These are phyloP conservation scores for Sceloporus tristichus DNA, from an alignment of 2,113 vertebrate species.

Conservation along the genomic window DNA sequence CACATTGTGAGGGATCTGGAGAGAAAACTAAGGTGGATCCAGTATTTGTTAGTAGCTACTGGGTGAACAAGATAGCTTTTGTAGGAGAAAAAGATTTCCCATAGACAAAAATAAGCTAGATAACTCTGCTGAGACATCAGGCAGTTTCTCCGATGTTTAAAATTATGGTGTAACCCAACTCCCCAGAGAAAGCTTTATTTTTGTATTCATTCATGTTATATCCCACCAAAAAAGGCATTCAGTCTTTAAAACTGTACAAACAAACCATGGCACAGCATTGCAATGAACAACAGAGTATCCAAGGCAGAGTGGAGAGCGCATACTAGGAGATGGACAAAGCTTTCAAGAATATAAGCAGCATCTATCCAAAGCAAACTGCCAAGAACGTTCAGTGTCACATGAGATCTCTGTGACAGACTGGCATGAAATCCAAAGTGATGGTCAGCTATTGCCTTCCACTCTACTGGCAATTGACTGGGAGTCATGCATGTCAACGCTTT, in stretches of 20 bases:
- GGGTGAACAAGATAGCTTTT: too few relatives aligned
- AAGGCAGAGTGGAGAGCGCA: not conserved
- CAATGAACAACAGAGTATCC: accelerated
- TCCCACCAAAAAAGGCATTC: not conserved
- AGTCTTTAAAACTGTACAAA: not conserved
- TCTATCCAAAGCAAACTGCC: constrained; percentile 56
- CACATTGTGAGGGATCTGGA: too few relatives aligned
- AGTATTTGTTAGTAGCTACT: too few relatives aligned
- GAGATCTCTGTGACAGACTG: constrained; percentile 42
- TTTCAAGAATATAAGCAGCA: constrained; percentile 32
- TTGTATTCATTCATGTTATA: not conserved
- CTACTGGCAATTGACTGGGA: constrained; percentile 60
- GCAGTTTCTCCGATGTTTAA: too few relatives aligned
- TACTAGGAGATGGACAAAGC: not conserved
- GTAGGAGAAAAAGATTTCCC: too few relatives aligned
- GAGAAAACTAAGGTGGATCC: too few relatives aligned
- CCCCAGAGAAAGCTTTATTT: too few relatives aligned
- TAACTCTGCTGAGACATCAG: too few relatives aligned
- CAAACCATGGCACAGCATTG: not conserved
- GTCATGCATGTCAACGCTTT: constrained; percentile 31
- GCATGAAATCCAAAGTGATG: constrained; percentile 68
- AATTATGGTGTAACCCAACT: too few relatives aligned
- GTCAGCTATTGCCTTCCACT: constrained; percentile 66
- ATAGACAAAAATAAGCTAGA: too few relatives aligned
- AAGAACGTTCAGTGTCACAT: constrained; percentile 47